A percentile compares a stretch with the other conserved stretches of the same genome.
Conservation (phyloP, 2,797 vertebrate species). For the Poeciliopsis turneri region DNA sequence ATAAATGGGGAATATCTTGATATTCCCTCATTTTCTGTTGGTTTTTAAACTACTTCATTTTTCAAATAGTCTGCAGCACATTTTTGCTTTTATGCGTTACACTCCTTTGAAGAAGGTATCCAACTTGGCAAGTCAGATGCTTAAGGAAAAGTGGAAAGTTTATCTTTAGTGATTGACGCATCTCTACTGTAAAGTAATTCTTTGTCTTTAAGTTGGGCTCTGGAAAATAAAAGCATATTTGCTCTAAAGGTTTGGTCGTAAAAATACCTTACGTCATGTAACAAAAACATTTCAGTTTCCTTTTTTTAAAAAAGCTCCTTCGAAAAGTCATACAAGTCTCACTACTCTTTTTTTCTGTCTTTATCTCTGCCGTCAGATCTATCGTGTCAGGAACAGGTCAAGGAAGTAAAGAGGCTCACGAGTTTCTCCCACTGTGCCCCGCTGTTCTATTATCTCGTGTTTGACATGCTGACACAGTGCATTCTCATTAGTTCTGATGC, state of each 20-base stretch:
- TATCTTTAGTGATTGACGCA: neutral
- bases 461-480: neutral
- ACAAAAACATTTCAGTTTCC: neutral
- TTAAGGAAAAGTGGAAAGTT: neutral
- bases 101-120: neutral
- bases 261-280: neutral
- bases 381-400: neutral
- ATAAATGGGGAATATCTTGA: neutral
- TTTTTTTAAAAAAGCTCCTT: too few species aligned
- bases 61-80: neutral
- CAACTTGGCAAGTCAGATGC: neutral
- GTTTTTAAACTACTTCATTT: neutral
- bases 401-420: neutral
- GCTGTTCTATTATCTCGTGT: neutral
- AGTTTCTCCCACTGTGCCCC: neutral
- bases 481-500: neutral
- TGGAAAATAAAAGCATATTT: neutral
- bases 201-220: neutral
- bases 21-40: neutral
- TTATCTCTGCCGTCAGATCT: neutral
- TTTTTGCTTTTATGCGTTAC: neutral
- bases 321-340: neutral
- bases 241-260: neutral
- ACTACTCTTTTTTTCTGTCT: neutral
- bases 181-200: neutral